phyloP scores from a whole-genome alignment of 2,888 invertebrate genomes.

The Dastarcus helophoroides region DNA sequence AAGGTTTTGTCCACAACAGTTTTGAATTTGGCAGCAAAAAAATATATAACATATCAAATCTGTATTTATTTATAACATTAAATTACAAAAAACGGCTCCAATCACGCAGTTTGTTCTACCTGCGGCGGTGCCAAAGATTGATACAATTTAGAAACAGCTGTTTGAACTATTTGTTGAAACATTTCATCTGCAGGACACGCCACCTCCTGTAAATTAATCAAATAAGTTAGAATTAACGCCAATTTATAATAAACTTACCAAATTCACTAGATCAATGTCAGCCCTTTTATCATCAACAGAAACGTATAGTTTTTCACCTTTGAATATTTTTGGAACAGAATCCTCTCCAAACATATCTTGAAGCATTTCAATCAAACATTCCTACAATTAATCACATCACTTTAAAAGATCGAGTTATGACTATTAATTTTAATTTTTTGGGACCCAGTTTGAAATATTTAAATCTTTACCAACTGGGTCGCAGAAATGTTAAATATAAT shows the following conservation, averaged over 20 bases:
- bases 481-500: too few species aligned
- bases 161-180: conserved; percentile 72
- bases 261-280: conserved; percentile 67
- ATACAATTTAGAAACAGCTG: conserved; percentile 75
- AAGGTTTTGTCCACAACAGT: too few species aligned
- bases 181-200: conserved; percentile 69
- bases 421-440: too few species aligned
- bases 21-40: too few species aligned
- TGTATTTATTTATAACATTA: too few species aligned
- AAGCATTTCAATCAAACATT: conserved; percentile 78
- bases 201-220: conserved; percentile 50
- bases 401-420: too few species aligned
- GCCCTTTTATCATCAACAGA: conserved; percentile 77
- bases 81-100: too few species aligned
- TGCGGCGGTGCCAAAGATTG: conserved; percentile 61
- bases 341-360: conserved; percentile 94
- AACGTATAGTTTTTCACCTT: conserved; percentile 78
- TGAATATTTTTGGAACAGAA: conserved; percentile 86
- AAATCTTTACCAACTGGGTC: too few species aligned
- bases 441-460: too few species aligned
- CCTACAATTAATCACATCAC: conserved; percentile 37
- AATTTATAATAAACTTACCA: conserved; percentile 43
- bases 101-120: too few species aligned
- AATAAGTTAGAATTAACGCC: not conserved
- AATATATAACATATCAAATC: too few species aligned